Evolutionary conservation across 1,140 invertebrate species (phyloP), one percentile per base, ranked within the genome.

Genomic region (Thrips palmi): DNA sequence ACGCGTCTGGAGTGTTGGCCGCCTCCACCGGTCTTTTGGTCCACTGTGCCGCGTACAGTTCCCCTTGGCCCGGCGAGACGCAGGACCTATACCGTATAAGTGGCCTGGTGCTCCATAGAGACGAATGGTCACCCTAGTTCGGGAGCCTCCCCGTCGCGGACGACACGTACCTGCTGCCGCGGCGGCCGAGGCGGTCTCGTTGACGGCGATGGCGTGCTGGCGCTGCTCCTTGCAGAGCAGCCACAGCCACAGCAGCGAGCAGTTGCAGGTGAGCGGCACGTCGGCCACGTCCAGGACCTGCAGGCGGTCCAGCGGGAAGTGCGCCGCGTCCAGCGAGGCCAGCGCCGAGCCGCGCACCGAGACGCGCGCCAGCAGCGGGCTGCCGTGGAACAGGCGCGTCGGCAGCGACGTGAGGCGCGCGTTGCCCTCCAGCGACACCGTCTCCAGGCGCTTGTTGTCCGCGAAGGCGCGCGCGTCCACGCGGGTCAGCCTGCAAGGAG

Each of bases 221-320:
- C 37, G 28, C 39, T 66, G 63, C 20, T 69, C 64, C 17, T n/a
- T n/a, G n/a, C n/a, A n/a, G n/a, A 84, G 59, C 46, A 74, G 72
- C 80, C 80, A 85, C 2, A 89, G 58, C 83, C 83, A 89, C 28
- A 78, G 63, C 33, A 87, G 55, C 12, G 82, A 84, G 49, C 85
- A 89, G 57, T 88, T 88, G 56, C 85, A 91, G 36, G 74, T 63
- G 31, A 88, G 65, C 1, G 82, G 83, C 60, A 88, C 87, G 11
- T 79, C 79, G 19, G 74, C 73, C 17, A 88, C 62, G 44, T 70
- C 67, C 1, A 85, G 59, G 36, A 65, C 67, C 47, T 68, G 62
- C 40, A 85, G 51, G 35, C 70, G 68, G 52, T 83, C 78, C 36
- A 83, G 64, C 7, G 80, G 80, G 48, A 83, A 82, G 54, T 82